Evolutionary conservation across 1,140 invertebrate species (phyloP).

Genomic region (Rhagoletis pomonella): DNA sequence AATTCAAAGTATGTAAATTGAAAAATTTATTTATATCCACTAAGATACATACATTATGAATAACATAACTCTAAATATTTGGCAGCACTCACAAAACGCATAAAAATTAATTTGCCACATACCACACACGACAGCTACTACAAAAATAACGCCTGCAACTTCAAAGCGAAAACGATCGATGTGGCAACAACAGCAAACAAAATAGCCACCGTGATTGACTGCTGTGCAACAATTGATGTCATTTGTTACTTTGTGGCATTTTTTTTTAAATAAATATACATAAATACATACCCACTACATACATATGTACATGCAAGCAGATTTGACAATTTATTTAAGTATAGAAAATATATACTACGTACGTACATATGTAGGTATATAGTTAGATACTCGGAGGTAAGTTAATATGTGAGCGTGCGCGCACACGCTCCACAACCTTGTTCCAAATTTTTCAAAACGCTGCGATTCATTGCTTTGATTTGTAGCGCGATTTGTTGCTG

Average conservation of each 20-base stretch:
- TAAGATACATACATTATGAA: too few relatives aligned
- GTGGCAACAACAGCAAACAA: not conserved
- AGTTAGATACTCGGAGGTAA: not conserved
- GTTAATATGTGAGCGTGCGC: not conserved
- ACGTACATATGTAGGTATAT: not conserved
- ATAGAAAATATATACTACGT: not conserved
- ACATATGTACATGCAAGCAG: not conserved
- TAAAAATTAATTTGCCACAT: too few relatives aligned
- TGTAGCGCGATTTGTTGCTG: slow-evolving; percentile 6
- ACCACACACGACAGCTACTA: too few relatives aligned
- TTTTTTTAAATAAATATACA: not conserved
- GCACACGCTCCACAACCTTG: slow-evolving; percentile 44
- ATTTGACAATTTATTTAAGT: slow-evolving; percentile 28
- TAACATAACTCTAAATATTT: too few relatives aligned
- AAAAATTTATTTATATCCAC: too few relatives aligned
- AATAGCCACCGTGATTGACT: not conserved
- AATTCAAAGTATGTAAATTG: too few relatives aligned
- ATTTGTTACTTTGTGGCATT: slow-evolving; percentile 28
- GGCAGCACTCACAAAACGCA: too few relatives aligned
- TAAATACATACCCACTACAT: not conserved
- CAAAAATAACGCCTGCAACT: not conserved
- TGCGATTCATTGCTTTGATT: slow-evolving; percentile 51
- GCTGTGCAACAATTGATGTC: slow-evolving; percentile 36
- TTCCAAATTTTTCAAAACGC: slow-evolving; percentile 46
- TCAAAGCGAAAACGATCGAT: not conserved